These are phyloP conservation scores for Dryomyza anilis DNA, from an alignment of 2,888 invertebrate genomes.

Conservation along the genomic window DNA sequence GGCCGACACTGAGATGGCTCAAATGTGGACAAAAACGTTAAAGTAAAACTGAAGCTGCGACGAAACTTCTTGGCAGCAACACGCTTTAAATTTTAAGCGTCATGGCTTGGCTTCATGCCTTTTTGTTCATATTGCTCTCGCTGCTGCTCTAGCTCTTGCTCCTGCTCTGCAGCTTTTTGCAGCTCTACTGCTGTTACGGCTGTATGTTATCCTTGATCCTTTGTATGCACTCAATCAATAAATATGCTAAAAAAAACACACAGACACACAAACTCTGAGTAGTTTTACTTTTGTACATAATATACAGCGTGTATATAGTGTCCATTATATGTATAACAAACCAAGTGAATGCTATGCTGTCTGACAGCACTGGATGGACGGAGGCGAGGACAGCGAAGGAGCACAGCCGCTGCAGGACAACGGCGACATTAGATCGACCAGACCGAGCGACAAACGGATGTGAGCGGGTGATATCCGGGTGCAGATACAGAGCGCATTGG, in stretches of 20 bases:
- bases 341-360: background rate
- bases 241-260: slow-evolving; percentile 50
- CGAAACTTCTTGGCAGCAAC: slow-evolving; percentile 11
- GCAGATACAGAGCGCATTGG: background rate
- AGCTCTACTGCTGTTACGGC: too few relatives aligned
- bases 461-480: background rate
- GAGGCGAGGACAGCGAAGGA: background rate
- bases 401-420: background rate
- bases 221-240: slow-evolving; percentile 49
- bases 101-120: background rate
- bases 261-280: slow-evolving; percentile 27
- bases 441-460: background rate
- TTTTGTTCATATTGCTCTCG: too few relatives aligned
- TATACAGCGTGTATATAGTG: background rate
- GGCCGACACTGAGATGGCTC: too few relatives aligned
- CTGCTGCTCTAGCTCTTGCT: background rate
- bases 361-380: background rate
- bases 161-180: background rate
- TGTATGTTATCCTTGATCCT: background rate
- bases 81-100: slow-evolving; percentile 9
- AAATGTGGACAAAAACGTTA: background rate
- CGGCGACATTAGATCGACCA: background rate
- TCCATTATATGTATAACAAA: background rate
- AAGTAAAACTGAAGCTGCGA: background rate
- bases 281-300: background rate